These are phyloP conservation scores for Trematocara stigmaticum DNA, from an alignment of 2,113 vertebrate species.

Conservation along the genomic window DNA sequence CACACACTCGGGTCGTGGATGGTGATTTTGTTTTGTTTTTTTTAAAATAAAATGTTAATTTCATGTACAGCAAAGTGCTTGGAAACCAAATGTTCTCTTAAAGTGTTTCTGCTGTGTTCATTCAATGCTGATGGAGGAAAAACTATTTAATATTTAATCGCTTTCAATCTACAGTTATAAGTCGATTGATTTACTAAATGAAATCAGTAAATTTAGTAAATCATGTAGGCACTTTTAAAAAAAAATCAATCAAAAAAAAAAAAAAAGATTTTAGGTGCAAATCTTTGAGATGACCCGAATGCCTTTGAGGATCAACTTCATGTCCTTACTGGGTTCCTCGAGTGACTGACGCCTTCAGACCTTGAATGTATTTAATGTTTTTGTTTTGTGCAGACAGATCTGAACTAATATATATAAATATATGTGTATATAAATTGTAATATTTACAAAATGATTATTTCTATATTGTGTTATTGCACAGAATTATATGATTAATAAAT, in stretches of 20 bases:
- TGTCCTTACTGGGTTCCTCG: background rate
- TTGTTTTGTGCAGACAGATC: background rate
- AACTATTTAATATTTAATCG: background rate
- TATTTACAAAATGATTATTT: conserved; percentile 42
- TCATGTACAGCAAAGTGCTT: background rate
- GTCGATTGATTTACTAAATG: background rate
- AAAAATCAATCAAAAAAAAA: background rate
- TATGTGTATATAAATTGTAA: conserved; percentile 28
- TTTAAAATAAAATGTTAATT: background rate
- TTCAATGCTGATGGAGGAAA: background rate
- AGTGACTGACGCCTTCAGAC: conserved; percentile 17
- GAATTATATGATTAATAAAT: conserved; percentile 40
- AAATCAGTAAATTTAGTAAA: background rate
- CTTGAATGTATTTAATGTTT: conserved; percentile 58
- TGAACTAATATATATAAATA: background rate
- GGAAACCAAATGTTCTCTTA: background rate
- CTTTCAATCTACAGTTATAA: background rate
- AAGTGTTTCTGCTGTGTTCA: background rate
- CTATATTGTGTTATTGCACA: conserved; percentile 56
- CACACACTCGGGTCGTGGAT: background rate
- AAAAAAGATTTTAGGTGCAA: background rate
- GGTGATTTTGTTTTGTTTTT: background rate
- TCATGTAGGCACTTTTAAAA: background rate
- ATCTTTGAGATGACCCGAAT: background rate
- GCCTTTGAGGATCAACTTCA: background rate